Base-by-base conservation (phyloP, 2,113 vertebrate species). In the Nannobrachium achirus region DNA sequence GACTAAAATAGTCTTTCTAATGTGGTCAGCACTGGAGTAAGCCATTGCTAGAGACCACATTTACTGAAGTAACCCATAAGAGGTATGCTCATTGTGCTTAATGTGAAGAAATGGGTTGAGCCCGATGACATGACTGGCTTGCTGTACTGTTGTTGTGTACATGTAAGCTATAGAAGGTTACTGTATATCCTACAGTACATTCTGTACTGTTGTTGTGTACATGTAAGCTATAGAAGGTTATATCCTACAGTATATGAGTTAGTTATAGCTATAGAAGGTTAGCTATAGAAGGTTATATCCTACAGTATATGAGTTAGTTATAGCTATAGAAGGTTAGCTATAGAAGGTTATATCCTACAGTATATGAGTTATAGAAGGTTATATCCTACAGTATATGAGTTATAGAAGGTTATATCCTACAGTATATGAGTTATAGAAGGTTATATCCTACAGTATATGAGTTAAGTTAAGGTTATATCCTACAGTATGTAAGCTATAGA, bases 41-140 rank as follows among this genome's bases (percentile, higher is more conserved):
- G 55, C 55, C 52, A 40, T 8, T 53, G 33, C 55, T 56, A 39
- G 38, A 56, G 55, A 56, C 55, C 55, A 39, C 39, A 40, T 74
- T 55, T 48, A 50, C 10, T 40, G 1, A 16, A 16, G 19, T 25
- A 40, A 50, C 45, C 44, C 9, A 14, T 68, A 4, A 2, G 51
- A 63, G 72, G n/a, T 50, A 38, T 33, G 38, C 58, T 33, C 1
- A 13, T 2, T 19, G 1, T 13, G 18, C 41, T 44, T 14, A 18
- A 48, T 44, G 11, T 19, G 49, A 71, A 19, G 40, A 56, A 53
- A 33, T 25, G 62, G 5, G 49, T 44, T 1, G 11, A 56, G 1
- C 1, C n/a, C 11, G n/a, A 4, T 48, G n/a, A 56, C 39, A n/a
- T 38, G 8, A 48, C 52, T 66, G 56, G 49, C 66, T 42, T 55